Evolutionary conservation across 2,797 vertebrate species (phyloP).

Genomic region (Hoplostethus atlanticus): DNA sequence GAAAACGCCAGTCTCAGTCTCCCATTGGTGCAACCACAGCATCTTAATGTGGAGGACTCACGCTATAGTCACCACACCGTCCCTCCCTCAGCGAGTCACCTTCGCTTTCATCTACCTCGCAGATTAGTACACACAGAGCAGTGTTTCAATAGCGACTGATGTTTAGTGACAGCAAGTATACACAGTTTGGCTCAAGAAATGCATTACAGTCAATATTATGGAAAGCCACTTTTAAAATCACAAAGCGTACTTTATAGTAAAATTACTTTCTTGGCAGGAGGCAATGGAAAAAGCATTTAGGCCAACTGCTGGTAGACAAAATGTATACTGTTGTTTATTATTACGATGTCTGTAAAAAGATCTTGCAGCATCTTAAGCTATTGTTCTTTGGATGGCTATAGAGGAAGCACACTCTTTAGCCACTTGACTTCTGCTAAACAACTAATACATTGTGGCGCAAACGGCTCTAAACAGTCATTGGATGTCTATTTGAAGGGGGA

Average conservation of each 20-base stretch:
- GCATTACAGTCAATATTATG: conserved; percentile 49
- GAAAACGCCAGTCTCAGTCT: conserved; percentile 44
- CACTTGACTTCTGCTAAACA: conserved; percentile 42
- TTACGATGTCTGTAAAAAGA: conserved; percentile 22
- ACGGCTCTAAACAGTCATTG: background rate
- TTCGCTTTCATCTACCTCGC: conserved; percentile 24
- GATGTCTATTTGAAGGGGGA: background rate
- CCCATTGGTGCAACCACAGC: conserved; percentile 43
- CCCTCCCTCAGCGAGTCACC: conserved; percentile 41
- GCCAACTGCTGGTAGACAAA: conserved; percentile 39
- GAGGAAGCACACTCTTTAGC: conserved; percentile 23
- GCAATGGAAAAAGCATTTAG: conserved; percentile 71
- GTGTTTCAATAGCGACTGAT: conserved; percentile 10
- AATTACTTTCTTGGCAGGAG: conserved; percentile 71
- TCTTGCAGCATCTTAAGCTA: conserved; percentile 19
- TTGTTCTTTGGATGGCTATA: background rate
- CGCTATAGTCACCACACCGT: conserved; percentile 25
- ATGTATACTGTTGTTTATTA: conserved; percentile 44
- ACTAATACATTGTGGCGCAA: conserved; percentile 23
- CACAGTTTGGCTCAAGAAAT: conserved; percentile 47
- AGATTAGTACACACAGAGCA: background rate
- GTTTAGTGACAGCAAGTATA: conserved; percentile 33
- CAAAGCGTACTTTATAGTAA: conserved; percentile 50
- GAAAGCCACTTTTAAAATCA: conserved; percentile 45
- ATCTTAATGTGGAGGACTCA: conserved; percentile 54